These are phyloP conservation scores for Heteromyza rotundicornis DNA, from an alignment of 2,888 invertebrate genomes.

Conservation along the genomic window DNA sequence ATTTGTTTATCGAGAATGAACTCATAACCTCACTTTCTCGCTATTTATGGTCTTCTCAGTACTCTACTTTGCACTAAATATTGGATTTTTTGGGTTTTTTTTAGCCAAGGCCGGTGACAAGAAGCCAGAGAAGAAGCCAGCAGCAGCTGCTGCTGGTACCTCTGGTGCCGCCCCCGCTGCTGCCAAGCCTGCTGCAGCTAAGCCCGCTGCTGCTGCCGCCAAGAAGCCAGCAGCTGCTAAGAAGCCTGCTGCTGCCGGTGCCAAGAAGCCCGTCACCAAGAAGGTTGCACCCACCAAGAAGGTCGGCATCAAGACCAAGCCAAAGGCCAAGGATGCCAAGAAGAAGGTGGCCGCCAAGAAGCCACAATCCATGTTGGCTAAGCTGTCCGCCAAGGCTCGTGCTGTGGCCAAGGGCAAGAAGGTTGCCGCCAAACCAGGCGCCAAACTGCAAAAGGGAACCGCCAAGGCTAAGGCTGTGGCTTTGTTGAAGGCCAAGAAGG, in stretches of 20 bases:
- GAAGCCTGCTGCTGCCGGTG: constrained; percentile 46
- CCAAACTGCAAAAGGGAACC: constrained; percentile 64
- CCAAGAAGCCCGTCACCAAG: constrained; percentile 64
- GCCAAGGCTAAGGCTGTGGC: constrained; percentile 67
- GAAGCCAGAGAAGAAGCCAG: constrained; percentile 65
- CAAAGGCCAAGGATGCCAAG: constrained; percentile 56
- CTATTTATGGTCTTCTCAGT: neutral
- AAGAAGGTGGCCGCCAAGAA: constrained; percentile 59
- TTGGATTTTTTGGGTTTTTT: constrained; percentile 34
- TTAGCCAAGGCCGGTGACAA: constrained; percentile 68
- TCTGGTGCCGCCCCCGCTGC: constrained; percentile 62
- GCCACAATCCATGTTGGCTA: constrained; percentile 59
- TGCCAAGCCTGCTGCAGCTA: constrained; percentile 56
- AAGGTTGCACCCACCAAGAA: constrained; percentile 55
- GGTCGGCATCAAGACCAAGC: constrained; percentile 53
- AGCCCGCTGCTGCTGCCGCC: constrained; percentile 47
- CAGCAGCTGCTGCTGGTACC: constrained; percentile 57
- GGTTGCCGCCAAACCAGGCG: constrained; percentile 52
- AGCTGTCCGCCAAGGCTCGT: constrained; percentile 62
- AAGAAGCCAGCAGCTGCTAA: constrained; percentile 48
- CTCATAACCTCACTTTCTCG: constrained; percentile 52
- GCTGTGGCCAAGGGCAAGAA: constrained; percentile 58
- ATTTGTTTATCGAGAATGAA: too few relatives aligned
- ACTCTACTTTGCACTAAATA: constrained; percentile 34
- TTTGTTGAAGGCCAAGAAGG: constrained; percentile 80